Base-by-base conservation (phyloP, 1,140 invertebrate genomes). In the Eupristina koningsbergeri region DNA sequence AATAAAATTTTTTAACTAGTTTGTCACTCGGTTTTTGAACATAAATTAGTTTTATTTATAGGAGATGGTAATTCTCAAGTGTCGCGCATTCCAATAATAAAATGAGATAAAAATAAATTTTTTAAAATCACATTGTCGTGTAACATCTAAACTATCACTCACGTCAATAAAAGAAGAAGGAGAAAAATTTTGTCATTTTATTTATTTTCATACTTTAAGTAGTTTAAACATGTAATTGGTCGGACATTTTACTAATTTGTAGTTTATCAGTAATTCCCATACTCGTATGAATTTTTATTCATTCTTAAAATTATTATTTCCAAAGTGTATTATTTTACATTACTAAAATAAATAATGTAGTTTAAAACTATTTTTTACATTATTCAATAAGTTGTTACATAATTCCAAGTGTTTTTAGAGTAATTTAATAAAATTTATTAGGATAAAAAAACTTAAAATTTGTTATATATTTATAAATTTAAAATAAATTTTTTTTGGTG, bases 121-220 rank as follows among this genome's bases (percentile, higher is more conserved):
- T 71, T 77, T 61, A 77, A 85, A 81, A 81, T 81, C 50, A 76
- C 78, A 78, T 81, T 87, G 88, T 86, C 86, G 87, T 89, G 87
- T 90, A 90, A 90, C 86, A 89, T 89, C 87, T 88, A 64, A 71
- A 84, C 26, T 80, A 31, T 74, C 50, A 80, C 87, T 89, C 88
- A 91, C 89, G 89, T 90, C 89, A 91, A 89, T 91, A 88, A 91
- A 86, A 86, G 86, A 87, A 86, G 84, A 81, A 84, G 85, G 76
- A 85, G 87, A 83, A 82, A 83, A 82, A 63, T 50, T 3, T 69
- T 47, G 64, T 69, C 77, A 84, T 81, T 80, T 83, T 83, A 76
- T 77, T 83, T 64, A 39, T 31, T 22, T 45, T 75, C 47, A 7
- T 1, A 36, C 3, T 29, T 69, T 29, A 22, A 73, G 69, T 71